A percentile compares a stretch with the other conserved stretches of the same genome.
phyloP scores from a whole-genome alignment of 1,140 invertebrate genomes.

The Pissodes strobi region DNA sequence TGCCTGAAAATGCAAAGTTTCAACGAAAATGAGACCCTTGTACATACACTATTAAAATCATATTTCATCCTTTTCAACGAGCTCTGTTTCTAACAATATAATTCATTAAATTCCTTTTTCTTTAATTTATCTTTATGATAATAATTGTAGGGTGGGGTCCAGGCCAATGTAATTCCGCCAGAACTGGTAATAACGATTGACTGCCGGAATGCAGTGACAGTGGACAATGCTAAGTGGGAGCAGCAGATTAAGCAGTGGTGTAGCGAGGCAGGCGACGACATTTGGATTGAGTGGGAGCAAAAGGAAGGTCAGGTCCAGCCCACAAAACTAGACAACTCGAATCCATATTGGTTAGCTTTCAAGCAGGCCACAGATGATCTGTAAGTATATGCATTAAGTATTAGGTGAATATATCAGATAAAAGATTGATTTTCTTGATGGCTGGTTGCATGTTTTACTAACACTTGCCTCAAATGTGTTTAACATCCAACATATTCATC shows the following conservation, averaged over 20 bases:
- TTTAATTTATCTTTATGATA: too few relatives aligned
- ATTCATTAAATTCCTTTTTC: too few relatives aligned
- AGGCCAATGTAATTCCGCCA: constrained; percentile 90
- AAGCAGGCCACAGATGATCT: constrained; percentile 65
- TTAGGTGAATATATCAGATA: too few relatives aligned
- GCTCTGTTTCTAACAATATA: too few relatives aligned
- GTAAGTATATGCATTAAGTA: constrained; percentile 57
- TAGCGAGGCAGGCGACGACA: constrained; percentile 77
- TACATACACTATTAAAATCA: too few relatives aligned
- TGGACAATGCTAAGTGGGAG: constrained; percentile 74
- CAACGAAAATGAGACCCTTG: too few relatives aligned
- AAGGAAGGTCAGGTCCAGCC: constrained; percentile 67
- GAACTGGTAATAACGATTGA: constrained; percentile 79
- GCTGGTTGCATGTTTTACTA: too few relatives aligned
- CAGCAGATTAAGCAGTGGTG: constrained; percentile 77
- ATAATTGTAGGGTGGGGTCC: constrained; percentile 83
- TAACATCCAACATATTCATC: too few relatives aligned
- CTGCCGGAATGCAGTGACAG: constrained; percentile 74
- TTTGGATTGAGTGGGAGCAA: constrained; percentile 75
- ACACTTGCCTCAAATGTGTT: too few relatives aligned
- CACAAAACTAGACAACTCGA: constrained; percentile 70
- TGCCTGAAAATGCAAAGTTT: too few relatives aligned
- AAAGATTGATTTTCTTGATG: too few relatives aligned
- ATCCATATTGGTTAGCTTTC: constrained; percentile 85
- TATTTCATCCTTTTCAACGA: too few relatives aligned